Percentiles rank a stretch among this genome's conserved stretches.
Evolutionary conservation across 2,888 invertebrate species (phyloP).

Genomic region (Branchellion lobata): DNA sequence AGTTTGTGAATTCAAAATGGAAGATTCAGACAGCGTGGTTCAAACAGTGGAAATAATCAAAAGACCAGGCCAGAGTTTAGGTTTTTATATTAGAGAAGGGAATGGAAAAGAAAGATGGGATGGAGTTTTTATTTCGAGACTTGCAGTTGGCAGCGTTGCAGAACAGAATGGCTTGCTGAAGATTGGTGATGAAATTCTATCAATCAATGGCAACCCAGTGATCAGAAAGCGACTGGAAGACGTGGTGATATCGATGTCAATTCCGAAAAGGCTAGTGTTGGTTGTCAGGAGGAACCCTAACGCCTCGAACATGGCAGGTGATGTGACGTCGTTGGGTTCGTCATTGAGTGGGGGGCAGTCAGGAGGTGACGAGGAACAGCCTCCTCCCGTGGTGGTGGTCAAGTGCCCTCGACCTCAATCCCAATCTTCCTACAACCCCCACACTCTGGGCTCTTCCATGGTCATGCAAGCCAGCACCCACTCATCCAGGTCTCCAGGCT

Average conservation of each 20-base stretch:
- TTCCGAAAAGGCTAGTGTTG: constrained; percentile 88
- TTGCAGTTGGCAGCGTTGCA: constrained; percentile 91
- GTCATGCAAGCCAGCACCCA: constrained; percentile 25
- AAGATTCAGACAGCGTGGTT: constrained; percentile 47
- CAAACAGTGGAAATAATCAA: constrained; percentile 89
- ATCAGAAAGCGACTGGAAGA: constrained; percentile 96
- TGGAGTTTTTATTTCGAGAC: constrained; percentile 95
- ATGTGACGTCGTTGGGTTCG: constrained; percentile 32
- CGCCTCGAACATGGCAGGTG: constrained; percentile 14
- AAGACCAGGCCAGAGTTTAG: constrained; percentile 94
- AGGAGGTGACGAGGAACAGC: constrained; percentile 39
- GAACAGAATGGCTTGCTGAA: constrained; percentile 94
- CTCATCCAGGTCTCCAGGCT: constrained; percentile 39
- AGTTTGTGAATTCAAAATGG: constrained; percentile 3
- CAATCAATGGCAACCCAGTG: constrained; percentile 95
- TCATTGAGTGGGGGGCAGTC: constrained; percentile 37
- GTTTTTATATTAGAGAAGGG: constrained; percentile 96
- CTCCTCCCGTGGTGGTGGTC: constrained; percentile 39
- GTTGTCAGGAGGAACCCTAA: constrained; percentile 70
- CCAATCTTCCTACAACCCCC: constrained; percentile 3
- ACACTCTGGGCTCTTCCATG: constrained; percentile 31
- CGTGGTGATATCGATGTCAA: constrained; percentile 98
- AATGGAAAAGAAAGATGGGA: constrained; percentile 92
- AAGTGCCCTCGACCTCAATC: constrained; percentile 34
- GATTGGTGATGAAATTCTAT: constrained; percentile 96